These are phyloP conservation scores for Ophraella communa DNA, from an alignment of 2,888 invertebrate genomes.

Conservation along the genomic window DNA sequence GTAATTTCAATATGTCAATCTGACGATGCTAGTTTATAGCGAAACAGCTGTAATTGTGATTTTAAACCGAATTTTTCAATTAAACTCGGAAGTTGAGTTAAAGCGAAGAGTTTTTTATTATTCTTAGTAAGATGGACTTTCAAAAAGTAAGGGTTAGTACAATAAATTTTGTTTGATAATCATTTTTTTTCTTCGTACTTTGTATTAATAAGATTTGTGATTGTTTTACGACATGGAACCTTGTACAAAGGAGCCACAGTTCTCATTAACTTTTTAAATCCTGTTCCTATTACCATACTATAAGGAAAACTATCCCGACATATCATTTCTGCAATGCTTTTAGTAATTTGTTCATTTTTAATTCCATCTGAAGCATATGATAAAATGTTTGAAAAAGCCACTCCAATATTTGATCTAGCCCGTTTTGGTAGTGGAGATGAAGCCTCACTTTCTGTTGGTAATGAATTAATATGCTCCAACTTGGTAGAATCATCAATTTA, in stretches of 20 bases:
- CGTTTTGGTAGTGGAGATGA: neutral
- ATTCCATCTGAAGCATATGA: neutral
- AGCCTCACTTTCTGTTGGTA: neutral
- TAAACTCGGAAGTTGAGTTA: too few species aligned
- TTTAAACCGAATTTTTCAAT: too few species aligned
- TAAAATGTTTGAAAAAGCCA: neutral
- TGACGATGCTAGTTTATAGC: too few species aligned
- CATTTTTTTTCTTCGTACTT: conserved; percentile 32
- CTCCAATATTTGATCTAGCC: conserved; percentile 1
- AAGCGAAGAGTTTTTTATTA: too few species aligned
- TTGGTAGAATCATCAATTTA: neutral
- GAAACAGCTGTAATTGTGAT: too few species aligned
- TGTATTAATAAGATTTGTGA: conserved; percentile 21
- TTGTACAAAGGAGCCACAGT: conserved; percentile 24
- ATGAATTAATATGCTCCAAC: neutral
- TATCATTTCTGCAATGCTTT: conserved; percentile 15
- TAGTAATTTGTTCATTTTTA: conserved; percentile 5
- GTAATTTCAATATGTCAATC: too few species aligned
- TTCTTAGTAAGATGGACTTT: too few species aligned
- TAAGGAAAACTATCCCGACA: conserved; percentile 10
- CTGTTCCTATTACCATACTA: conserved; percentile 13
- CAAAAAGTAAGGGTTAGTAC: too few species aligned
- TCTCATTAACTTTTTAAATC: conserved; percentile 24
- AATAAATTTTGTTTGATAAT: conserved; percentile 31
- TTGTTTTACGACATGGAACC: conserved; percentile 31